Percentiles rank a stretch among this genome's conserved stretches.
Conservation (phyloP, 2,797 vertebrate species). For the Pseudochirops corinnae region DNA sequence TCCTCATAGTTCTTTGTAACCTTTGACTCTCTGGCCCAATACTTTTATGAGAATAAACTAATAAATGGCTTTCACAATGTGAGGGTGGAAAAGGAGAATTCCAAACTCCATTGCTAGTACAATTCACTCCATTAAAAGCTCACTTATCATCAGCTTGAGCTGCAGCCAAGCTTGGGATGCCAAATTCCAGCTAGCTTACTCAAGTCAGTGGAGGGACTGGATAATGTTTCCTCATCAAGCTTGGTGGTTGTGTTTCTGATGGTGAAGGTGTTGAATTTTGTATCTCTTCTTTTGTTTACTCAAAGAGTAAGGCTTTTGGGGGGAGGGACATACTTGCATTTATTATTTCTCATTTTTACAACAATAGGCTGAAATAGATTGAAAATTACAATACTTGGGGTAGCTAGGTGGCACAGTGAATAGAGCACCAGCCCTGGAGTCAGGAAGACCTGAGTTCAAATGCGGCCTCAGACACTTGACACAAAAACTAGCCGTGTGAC, state of each 20-base stretch:
- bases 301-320: slow-evolving; percentile 60
- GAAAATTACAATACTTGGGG: slow-evolving; percentile 38
- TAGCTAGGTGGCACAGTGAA: no score
- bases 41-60: slow-evolving; percentile 63
- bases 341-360: slow-evolving; percentile 33
- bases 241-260: slow-evolving; percentile 57
- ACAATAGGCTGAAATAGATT: neutral
- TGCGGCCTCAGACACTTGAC: no score
- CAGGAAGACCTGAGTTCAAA: no score
- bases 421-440: no score
- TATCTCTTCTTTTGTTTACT: slow-evolving; percentile 32
- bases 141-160: slow-evolving; percentile 69
- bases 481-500: no score
- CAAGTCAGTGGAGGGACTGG: slow-evolving; percentile 36
- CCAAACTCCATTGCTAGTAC: slow-evolving; percentile 58
- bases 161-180: slow-evolving; percentile 69
- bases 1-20: slow-evolving; percentile 63
- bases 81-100: slow-evolving; percentile 71
- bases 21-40: slow-evolving; percentile 59
- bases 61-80: slow-evolving; percentile 64
- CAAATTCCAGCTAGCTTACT: neutral
- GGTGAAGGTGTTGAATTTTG: slow-evolving; percentile 46
- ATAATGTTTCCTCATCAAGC: slow-evolving; percentile 65
- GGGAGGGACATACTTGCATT: slow-evolving; percentile 46
- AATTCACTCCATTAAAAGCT: slow-evolving; percentile 71